These are phyloP conservation scores for Tachycineta bicolor DNA, from an alignment of 2,113 vertebrate species.

Conservation along the genomic window DNA sequence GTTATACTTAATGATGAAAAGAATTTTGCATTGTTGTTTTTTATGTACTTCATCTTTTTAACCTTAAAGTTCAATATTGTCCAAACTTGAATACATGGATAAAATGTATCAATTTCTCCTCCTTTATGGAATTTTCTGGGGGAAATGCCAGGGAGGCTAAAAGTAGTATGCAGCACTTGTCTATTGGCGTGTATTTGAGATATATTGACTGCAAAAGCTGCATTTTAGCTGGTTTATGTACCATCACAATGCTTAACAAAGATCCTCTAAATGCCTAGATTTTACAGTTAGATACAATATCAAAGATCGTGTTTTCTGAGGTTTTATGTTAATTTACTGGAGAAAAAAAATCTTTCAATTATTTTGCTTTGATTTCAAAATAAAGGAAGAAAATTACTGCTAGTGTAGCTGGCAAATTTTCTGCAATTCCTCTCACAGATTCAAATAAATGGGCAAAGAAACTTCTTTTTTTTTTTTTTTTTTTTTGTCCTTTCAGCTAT, in stretches of 20 bases:
- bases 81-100: neutral
- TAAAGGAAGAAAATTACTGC: neutral
- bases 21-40: slow-evolving; percentile 15
- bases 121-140: neutral
- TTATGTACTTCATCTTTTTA: slow-evolving; percentile 7
- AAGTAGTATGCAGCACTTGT: neutral
- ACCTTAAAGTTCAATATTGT: slow-evolving; percentile 3
- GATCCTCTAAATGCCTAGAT: neutral
- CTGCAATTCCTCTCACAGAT: neutral
- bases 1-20: slow-evolving; percentile 1
- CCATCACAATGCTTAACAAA: neutral
- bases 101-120: neutral
- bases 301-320: neutral
- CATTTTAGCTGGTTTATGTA: neutral
- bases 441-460: neutral
- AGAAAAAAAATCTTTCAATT: neutral
- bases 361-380: neutral
- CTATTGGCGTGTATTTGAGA: neutral
- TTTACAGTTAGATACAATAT: neutral
- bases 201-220: neutral
- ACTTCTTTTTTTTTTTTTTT: neutral
- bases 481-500: neutral
- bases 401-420: neutral
- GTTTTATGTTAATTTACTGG: neutral
- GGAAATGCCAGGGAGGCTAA: neutral